A percentile compares a stretch with the other conserved stretches of the same genome.
Conservation (phyloP, 1,140 invertebrate species). For the Andrena cerasifolii region DNA sequence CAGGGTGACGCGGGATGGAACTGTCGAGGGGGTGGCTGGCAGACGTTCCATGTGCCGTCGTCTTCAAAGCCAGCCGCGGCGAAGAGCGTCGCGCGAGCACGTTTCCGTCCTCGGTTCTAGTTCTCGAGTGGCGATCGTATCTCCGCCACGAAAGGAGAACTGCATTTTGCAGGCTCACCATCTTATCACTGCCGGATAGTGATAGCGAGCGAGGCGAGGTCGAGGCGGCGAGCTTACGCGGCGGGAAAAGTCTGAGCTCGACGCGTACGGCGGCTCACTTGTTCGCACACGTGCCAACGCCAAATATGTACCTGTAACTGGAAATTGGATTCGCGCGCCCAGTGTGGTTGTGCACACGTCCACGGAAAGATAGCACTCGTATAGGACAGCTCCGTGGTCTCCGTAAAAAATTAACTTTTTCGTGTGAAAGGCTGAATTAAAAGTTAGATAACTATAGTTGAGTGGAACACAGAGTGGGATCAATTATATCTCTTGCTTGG, state of each 20-base stretch:
- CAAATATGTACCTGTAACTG: constrained; percentile 35
- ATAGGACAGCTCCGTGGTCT: no score
- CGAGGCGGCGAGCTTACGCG: constrained; percentile 45
- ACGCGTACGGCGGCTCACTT: constrained; percentile 38
- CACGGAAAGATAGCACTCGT: no score
- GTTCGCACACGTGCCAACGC: constrained; percentile 60
- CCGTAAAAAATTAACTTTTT: no score
- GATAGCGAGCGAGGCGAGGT: constrained; percentile 51
- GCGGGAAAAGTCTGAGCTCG: constrained; percentile 52
- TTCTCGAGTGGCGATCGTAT: constrained; percentile 35
- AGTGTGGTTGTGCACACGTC: background rate
- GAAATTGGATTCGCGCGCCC: constrained; percentile 23
- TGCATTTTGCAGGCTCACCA: constrained; percentile 47
- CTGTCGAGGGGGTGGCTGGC: background rate
- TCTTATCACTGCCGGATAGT: constrained; percentile 58
- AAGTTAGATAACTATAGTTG: no score
- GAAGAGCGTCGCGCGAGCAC: background rate
- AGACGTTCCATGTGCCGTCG: background rate
- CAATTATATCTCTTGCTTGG: no score
- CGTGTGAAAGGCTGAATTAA: no score
- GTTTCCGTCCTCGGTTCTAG: background rate
- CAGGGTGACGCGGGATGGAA: no score
- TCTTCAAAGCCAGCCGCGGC: constrained; percentile 20
- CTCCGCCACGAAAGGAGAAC: constrained; percentile 15
- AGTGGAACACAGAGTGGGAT: no score